Percentiles rank a stretch among this genome's conserved stretches.
These are phyloP conservation scores for Aplochiton taeniatus DNA, from an alignment of 2,797 vertebrate species.

Conservation along the genomic window DNA sequence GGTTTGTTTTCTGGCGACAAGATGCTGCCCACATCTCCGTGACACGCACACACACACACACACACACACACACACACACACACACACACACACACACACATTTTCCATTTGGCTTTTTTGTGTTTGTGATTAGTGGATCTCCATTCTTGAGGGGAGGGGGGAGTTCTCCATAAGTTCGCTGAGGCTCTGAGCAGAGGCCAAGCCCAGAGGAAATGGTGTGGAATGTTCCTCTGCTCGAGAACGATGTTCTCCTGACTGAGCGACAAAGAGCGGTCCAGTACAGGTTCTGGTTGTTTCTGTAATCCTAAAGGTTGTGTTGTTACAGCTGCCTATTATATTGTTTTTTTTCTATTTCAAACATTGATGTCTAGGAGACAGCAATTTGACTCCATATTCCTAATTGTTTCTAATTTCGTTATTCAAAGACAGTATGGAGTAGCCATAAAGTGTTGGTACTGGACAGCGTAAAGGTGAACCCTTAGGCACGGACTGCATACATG, in stretches of 20 bases:
- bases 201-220: slow-evolving; percentile 34
- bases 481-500: too few relatives aligned
- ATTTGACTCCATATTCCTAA: neutral
- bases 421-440: too few relatives aligned
- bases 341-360: slow-evolving; percentile 14
- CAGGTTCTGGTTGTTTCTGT: slow-evolving; percentile 37
- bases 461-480: too few relatives aligned
- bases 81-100: slow-evolving; percentile 10
- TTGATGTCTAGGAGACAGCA: too few relatives aligned
- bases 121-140: slow-evolving; percentile 50
- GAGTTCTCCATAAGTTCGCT: too few relatives aligned
- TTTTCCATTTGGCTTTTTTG: slow-evolving; percentile 38
- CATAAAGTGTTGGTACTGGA: too few relatives aligned
- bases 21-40: slow-evolving; percentile 11
- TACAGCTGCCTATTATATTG: slow-evolving; percentile 60
- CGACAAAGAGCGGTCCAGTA: slow-evolving; percentile 4
- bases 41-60: neutral
- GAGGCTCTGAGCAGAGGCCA: slow-evolving; percentile 30
- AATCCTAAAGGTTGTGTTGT: slow-evolving; percentile 53
- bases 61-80: slow-evolving; percentile 7
- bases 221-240: neutral
- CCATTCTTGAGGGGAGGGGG: slow-evolving; percentile 36
- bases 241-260: too few relatives aligned
- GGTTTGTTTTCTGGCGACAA: neutral
- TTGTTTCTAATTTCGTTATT: slow-evolving; percentile 8